Evolutionary conservation across 2,797 vertebrate species (phyloP).

Genomic region (Acipenser transmontanus): DNA sequence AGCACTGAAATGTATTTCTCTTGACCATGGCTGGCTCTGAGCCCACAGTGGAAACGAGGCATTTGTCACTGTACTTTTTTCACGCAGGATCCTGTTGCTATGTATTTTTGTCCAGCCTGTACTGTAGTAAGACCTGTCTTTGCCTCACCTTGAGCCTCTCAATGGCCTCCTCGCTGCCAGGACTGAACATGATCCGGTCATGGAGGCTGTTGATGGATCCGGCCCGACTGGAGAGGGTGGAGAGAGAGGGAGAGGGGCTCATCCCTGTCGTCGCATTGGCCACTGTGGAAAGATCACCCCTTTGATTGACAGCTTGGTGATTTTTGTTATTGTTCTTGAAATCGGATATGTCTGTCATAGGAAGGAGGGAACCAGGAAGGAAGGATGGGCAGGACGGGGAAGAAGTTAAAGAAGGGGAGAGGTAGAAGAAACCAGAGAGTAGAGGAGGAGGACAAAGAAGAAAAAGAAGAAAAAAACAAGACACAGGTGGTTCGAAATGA

Average conservation of each 20-base stretch:
- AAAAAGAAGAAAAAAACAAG: conserved; percentile 53
- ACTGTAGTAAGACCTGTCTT: no score
- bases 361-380: conserved; percentile 34
- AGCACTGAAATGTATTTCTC: no score
- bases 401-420: conserved; percentile 41
- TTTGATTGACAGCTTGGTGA: conserved; percentile 73
- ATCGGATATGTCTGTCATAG: conserved; percentile 72
- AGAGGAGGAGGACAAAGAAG: conserved; percentile 18
- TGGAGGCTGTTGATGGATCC: conserved; percentile 90
- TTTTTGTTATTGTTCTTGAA: conserved; percentile 80
- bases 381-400: conserved; percentile 36
- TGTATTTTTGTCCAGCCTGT: no score
- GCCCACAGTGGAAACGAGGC: no score
- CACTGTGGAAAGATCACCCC: conserved; percentile 95
- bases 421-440: conserved; percentile 30
- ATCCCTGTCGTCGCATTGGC: conserved; percentile 91
- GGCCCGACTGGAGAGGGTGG: conserved; percentile 85
- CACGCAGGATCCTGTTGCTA: no score
- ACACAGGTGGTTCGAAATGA: conserved; percentile 57
- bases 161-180: conserved; percentile 90
- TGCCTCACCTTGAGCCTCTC: conserved; percentile 86
- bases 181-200: conserved; percentile 91
- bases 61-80: no score
- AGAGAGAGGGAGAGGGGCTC: conserved; percentile 90
- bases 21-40: no score